phyloP scores from a whole-genome alignment of 2,113 vertebrate species.

The Micronycteris hirsuta region DNA sequence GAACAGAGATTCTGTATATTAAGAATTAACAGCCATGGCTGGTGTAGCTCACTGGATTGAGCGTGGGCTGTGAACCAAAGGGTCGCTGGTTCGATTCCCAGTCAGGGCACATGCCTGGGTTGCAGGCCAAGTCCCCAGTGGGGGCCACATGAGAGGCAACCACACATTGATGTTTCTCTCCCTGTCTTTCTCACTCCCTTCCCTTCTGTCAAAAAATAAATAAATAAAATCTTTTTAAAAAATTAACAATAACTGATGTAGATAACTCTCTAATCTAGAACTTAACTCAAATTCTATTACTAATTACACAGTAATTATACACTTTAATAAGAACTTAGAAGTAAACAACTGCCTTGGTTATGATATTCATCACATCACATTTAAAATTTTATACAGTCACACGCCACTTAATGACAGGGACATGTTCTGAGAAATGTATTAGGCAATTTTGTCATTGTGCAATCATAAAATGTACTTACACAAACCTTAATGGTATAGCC shows the following conservation, averaged over 20 bases:
- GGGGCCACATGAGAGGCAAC: no score
- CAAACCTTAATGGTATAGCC: not conserved
- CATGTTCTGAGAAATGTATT: not conserved
- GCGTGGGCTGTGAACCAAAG: no score
- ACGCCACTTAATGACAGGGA: not conserved
- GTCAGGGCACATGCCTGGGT: no score
- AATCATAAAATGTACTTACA: not conserved
- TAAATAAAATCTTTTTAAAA: no score
- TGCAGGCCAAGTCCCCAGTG: no score
- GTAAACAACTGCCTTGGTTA: constrained; percentile 5
- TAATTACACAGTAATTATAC: not conserved
- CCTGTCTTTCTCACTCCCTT: no score
- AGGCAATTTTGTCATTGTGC: not conserved
- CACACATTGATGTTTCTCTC: no score
- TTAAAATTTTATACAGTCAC: constrained; percentile 6
- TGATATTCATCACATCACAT: not conserved
- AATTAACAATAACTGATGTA: not conserved
- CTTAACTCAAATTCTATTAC: not conserved
- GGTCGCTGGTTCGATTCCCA: no score
- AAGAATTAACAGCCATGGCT: constrained; percentile 29
- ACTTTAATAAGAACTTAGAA: not conserved
- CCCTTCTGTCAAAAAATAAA: no score
- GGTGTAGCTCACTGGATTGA: no score
- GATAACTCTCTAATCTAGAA: not conserved
- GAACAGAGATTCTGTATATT: not conserved